Percentiles rank a stretch among this genome's conserved stretches.
These are phyloP conservation scores for Microcaecilia unicolor DNA, from an alignment of 2,797 vertebrate genomes.

Conservation along the genomic window DNA sequence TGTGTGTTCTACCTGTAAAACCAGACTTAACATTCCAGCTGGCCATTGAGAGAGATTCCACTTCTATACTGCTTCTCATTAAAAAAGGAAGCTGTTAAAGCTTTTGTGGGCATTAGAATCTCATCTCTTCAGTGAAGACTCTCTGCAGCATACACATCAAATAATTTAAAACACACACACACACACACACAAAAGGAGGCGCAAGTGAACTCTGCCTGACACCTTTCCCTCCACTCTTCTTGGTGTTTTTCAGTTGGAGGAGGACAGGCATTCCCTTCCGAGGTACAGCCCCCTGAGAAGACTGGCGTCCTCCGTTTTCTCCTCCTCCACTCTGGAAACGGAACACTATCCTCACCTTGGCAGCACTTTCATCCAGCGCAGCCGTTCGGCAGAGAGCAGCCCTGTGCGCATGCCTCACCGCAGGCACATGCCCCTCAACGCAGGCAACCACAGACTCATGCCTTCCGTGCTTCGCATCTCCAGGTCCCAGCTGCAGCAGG, in stretches of 20 bases:
- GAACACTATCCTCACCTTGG: conserved; percentile 90
- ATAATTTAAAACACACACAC: too few species aligned
- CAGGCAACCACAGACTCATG: conserved; percentile 84
- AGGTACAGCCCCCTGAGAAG: conserved; percentile 95
- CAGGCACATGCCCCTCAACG: conserved; percentile 73
- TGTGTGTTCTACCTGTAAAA: too few species aligned
- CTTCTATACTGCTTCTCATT: too few species aligned
- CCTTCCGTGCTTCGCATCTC: conserved; percentile 90
- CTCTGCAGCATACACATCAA: conserved; percentile 44
- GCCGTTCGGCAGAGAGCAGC: conserved; percentile 96
- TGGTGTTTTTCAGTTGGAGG: conserved; percentile 93
- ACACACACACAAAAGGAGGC: conserved; percentile 3
- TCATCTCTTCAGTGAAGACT: conserved; percentile 38
- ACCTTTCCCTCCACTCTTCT: conserved; percentile 79
- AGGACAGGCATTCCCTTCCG: conserved; percentile 81
- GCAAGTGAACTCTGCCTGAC: conserved; percentile 71
- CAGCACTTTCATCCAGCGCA: conserved; percentile 91
- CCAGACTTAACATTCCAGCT: too few species aligned
- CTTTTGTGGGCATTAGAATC: conserved; percentile 26
- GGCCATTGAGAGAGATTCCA: too few species aligned
- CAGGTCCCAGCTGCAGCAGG: conserved; percentile 89
- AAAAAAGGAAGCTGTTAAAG: too few species aligned
- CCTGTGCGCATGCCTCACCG: conserved; percentile 81
- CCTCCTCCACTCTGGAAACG: conserved; percentile 94
- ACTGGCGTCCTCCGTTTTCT: conserved; percentile 97